A percentile compares a stretch with the other conserved stretches of the same genome.
phyloP scores from a whole-genome alignment of 1,140 invertebrate genomes.

The Physella acuta region DNA sequence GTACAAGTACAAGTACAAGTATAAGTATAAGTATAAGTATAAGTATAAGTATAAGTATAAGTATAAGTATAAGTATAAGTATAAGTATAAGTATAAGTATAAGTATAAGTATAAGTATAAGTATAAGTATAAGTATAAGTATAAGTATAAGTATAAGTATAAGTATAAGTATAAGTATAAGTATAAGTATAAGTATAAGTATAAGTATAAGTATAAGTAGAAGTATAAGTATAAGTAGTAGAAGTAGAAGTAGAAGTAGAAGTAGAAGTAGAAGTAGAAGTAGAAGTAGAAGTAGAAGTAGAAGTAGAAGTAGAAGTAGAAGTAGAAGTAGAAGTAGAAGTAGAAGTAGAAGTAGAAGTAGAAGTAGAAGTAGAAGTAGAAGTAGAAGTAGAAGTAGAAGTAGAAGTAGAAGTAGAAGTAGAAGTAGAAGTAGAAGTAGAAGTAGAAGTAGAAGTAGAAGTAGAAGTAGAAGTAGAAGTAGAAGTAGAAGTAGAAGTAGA shows the following conservation, averaged over 20 bases:
- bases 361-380: constrained; percentile 12
- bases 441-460: constrained; percentile 23
- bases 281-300: constrained; percentile 16
- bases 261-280: constrained; percentile 15
- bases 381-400: constrained; percentile 16
- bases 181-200: too few relatives aligned
- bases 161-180: too few relatives aligned
- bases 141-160: too few relatives aligned
- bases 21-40: too few relatives aligned
- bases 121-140: too few relatives aligned
- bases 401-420: constrained; percentile 18
- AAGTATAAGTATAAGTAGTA: constrained; percentile 7
- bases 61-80: too few relatives aligned
- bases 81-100: too few relatives aligned
- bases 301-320: constrained; percentile 13
- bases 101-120: too few relatives aligned
- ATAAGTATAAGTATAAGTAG: too few relatives aligned
- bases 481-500: constrained; percentile 24
- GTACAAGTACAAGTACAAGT: too few relatives aligned
- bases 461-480: constrained; percentile 25
- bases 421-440: constrained; percentile 10
- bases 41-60: too few relatives aligned
- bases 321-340: constrained; percentile 19
- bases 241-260: constrained; percentile 8
- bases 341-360: constrained; percentile 10